phyloP scores from a whole-genome alignment of 2,888 invertebrate genomes.

The Lasius fuliginosus region DNA sequence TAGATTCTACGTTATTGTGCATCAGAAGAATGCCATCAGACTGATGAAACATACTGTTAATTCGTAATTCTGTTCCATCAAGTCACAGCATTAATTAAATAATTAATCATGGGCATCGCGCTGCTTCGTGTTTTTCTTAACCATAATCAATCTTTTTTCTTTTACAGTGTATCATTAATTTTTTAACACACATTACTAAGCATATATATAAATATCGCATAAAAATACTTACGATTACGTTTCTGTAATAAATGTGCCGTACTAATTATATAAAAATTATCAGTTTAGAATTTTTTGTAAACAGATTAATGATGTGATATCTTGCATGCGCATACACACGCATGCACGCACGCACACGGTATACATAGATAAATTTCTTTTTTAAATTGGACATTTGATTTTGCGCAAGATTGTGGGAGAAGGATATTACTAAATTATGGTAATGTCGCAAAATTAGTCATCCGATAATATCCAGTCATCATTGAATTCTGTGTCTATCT shows the following conservation, averaged over 20 bases:
- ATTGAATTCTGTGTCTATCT: not conserved
- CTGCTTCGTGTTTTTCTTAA: not conserved
- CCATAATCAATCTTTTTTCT: not conserved
- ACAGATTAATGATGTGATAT: not conserved
- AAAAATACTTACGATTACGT: not conserved
- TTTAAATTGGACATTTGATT: not conserved
- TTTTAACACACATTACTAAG: not conserved
- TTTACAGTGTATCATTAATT: not conserved
- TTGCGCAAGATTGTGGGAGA: not conserved
- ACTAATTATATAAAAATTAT: not conserved
- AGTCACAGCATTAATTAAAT: not conserved
- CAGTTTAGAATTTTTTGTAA: not conserved
- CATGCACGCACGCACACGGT: not conserved
- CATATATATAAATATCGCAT: not conserved
- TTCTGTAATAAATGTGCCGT: not conserved
- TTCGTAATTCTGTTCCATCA: not conserved
- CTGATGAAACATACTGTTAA: not conserved
- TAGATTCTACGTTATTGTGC: not conserved
- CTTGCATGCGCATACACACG: no score
- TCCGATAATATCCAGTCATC: not conserved
- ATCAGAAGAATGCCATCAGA: not conserved
- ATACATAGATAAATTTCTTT: not conserved
- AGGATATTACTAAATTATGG: not conserved
- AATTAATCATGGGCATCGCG: not conserved
- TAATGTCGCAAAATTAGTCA: not conserved